Evolutionary conservation across 2,888 invertebrate genomes (phyloP).

Genomic region (Petrophora chlorosata): DNA sequence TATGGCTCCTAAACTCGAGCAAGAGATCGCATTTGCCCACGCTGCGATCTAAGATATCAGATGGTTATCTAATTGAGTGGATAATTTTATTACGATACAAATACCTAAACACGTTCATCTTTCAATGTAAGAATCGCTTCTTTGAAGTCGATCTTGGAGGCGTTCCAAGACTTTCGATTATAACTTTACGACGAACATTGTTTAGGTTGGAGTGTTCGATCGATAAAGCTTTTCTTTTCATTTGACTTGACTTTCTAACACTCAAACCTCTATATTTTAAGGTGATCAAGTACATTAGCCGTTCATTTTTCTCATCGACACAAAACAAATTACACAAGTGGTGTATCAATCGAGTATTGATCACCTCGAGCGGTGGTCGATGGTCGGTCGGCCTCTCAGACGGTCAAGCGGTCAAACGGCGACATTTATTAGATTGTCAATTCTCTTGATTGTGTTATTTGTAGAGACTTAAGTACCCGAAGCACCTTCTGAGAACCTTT

Average conservation of each 20-base stretch:
- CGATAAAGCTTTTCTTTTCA: constrained; percentile 4
- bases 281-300: constrained; percentile 11
- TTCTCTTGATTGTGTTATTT: constrained; percentile 27
- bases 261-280: constrained; percentile 1
- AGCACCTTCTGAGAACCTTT: constrained; percentile 33
- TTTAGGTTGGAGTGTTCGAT: constrained; percentile 6
- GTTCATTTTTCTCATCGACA: constrained; percentile 10
- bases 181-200: background rate
- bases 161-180: constrained; percentile 14
- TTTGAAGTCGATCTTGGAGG: constrained; percentile 2
- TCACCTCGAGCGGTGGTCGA: constrained; percentile 16
- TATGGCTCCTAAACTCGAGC: constrained; percentile 35
- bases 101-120: constrained; percentile 15
- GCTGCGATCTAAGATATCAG: constrained; percentile 16
- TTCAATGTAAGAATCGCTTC: constrained; percentile 11
- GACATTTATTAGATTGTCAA: constrained; percentile 35
- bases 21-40: constrained; percentile 14
- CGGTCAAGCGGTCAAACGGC: constrained; percentile 29
- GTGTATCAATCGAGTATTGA: constrained; percentile 28
- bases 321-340: constrained; percentile 17
- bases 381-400: constrained; percentile 16
- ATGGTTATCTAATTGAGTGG: constrained; percentile 31
- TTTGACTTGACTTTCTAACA: constrained; percentile 13
- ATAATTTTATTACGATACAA: constrained; percentile 29
- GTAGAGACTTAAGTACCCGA: constrained; percentile 17